Percentiles rank a stretch among this genome's conserved stretches.
Evolutionary conservation across 2,888 invertebrate species (phyloP).

Genomic region (Octonoba sinensis): DNA sequence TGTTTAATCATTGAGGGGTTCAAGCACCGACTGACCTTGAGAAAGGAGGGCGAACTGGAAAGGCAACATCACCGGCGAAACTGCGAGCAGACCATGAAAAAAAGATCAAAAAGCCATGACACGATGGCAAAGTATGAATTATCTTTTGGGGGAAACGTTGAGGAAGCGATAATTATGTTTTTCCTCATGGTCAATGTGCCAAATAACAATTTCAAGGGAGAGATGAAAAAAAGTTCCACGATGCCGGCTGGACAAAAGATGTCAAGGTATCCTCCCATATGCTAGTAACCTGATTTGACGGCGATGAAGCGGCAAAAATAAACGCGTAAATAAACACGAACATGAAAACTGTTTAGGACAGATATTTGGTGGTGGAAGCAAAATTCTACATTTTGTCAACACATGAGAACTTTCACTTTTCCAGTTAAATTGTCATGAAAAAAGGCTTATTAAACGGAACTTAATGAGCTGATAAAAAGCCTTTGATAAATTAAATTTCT

Average conservation of each 20-base stretch:
- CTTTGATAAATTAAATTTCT: too few species aligned
- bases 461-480: too few species aligned
- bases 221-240: constrained; percentile 18
- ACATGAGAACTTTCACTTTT: not conserved
- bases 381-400: not conserved
- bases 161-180: constrained; percentile 48
- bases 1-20: constrained; percentile 41
- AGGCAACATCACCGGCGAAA: constrained; percentile 52
- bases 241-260: constrained; percentile 21
- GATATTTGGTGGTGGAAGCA: not conserved
- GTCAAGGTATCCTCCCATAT: constrained; percentile 56
- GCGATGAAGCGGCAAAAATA: not conserved
- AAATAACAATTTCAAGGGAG: constrained; percentile 23
- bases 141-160: constrained; percentile 6
- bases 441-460: not conserved
- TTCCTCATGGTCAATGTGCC: constrained; percentile 54
- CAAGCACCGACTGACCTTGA: constrained; percentile 62
- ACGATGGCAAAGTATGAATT: not conserved
- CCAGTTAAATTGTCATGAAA: not conserved
- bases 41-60: constrained; percentile 54
- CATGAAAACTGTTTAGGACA: not conserved
- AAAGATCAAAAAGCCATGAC: constrained; percentile 21
- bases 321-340: not conserved
- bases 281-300: constrained; percentile 38
- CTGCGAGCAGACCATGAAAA: constrained; percentile 46